Evolutionary conservation across 2,797 vertebrate genomes (phyloP), one percentile per base, ranked within the genome.

Genomic region (Meriones psammophilus): DNA sequence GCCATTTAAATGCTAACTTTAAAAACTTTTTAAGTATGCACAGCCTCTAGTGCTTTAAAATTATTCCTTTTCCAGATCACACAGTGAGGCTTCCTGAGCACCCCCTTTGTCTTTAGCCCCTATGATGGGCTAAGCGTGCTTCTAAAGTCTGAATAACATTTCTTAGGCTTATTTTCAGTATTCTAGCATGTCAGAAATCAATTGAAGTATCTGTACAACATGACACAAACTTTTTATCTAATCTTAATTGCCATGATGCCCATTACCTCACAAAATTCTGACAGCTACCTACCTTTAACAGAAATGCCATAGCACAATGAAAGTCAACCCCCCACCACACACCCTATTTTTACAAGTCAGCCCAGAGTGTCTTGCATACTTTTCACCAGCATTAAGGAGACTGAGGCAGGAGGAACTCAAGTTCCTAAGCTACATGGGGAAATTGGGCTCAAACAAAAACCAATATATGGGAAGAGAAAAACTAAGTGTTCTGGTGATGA

Each of bases 101-200:
- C 3, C n/a, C 18, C 33, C n/a, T 71, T 22, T 68, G 8, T 71
- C 54, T 66, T 39, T 54, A 36, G 56, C 50, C n/a, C 54, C 33
- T 15, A 13, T 28, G 33, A 80, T 36, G 22, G 39, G 56, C 22
- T 28, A 7, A 28, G 8, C 17, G n/a, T 15, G 56, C 24, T 39
- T 36, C 80, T 17, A 9, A 83, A 28, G n/a, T 62, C 24, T 64
- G 74, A 91, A 42, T 73, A 17, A 89, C 81, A 84, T 74, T 62
- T 91, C n/a, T 26, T 77, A 42, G 42, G 69, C 18, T 78, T 64
- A 30, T 74, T 92, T 94, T 54, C 42, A 94, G 0, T 81, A 88
- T 91, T 89, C 88, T 86, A 91, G 58, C 77, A 42, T 74, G 39
- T 24, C 66, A 93, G 50, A 92, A 73, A 73, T 78, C 26, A 89